phyloP scores from a whole-genome alignment of 2,113 vertebrate species.

The Gavia stellata region DNA sequence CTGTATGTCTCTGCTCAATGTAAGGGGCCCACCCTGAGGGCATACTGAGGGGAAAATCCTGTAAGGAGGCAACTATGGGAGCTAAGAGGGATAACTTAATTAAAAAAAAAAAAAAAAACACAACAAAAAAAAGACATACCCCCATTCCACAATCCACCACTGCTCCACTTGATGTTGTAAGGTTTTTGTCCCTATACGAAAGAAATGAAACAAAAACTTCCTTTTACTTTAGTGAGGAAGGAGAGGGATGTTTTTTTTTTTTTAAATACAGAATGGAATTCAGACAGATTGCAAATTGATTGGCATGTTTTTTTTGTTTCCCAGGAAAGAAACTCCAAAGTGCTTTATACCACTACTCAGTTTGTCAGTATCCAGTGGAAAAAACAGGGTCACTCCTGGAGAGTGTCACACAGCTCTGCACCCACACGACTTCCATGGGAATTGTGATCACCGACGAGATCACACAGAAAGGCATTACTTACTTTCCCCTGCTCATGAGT shows the following conservation, averaged over 20 bases:
- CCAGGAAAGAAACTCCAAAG: not conserved
- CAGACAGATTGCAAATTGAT: not conserved
- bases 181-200: not conserved
- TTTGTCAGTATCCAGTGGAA: not conserved
- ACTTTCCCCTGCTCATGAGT: not conserved
- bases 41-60: not conserved
- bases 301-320: not conserved
- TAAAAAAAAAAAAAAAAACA: not conserved
- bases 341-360: not conserved
- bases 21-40: not conserved
- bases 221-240: not conserved
- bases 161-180: not conserved
- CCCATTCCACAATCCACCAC: not conserved
- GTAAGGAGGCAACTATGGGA: not conserved
- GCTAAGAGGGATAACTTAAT: not conserved
- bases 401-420: not conserved
- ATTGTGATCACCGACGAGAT: not conserved
- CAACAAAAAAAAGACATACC: not conserved
- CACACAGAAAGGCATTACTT: not conserved
- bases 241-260: not conserved
- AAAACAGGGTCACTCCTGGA: accelerated
- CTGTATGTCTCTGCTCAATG: not conserved
- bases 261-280: not conserved
- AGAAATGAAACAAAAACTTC: not conserved
- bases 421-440: not conserved